A percentile compares a stretch with the other conserved stretches of the same genome.
These are phyloP conservation scores for Sarcophaga caerulescens DNA, from an alignment of 2,888 invertebrate species.

Conservation along the genomic window DNA sequence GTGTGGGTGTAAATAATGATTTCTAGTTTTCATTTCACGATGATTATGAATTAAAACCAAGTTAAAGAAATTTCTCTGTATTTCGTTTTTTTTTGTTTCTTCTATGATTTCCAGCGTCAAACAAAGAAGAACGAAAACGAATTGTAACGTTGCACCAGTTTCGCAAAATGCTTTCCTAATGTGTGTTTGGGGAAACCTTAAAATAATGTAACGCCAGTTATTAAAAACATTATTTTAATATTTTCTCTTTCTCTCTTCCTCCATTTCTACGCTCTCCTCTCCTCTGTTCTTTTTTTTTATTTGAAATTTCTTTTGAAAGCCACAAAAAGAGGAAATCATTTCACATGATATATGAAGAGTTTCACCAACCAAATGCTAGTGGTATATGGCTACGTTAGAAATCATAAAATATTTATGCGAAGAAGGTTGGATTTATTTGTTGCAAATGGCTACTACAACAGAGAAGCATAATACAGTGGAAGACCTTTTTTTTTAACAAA, in stretches of 20 bases:
- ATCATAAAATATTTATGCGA: no score
- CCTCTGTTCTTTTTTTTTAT: no score
- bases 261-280: no score
- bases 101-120: background rate
- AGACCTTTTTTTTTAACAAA: no score
- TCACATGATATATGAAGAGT: slow-evolving; percentile 17
- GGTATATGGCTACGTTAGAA: background rate
- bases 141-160: background rate
- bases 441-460: no score
- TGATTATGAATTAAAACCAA: slow-evolving; percentile 51
- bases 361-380: no score
- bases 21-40: slow-evolving; percentile 25
- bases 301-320: background rate
- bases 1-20: no score
- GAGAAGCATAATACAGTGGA: no score
- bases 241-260: background rate
- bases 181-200: slow-evolving; percentile 65
- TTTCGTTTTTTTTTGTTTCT: background rate
- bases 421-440: no score
- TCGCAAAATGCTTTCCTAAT: slow-evolving; percentile 50
- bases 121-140: slow-evolving; percentile 7
- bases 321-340: slow-evolving; percentile 3
- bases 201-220: slow-evolving; percentile 63
- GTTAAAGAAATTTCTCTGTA: slow-evolving; percentile 12
- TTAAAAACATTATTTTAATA: slow-evolving; percentile 55